phyloP scores from a whole-genome alignment of 2,113 vertebrate species.

The Danio rerio region DNA sequence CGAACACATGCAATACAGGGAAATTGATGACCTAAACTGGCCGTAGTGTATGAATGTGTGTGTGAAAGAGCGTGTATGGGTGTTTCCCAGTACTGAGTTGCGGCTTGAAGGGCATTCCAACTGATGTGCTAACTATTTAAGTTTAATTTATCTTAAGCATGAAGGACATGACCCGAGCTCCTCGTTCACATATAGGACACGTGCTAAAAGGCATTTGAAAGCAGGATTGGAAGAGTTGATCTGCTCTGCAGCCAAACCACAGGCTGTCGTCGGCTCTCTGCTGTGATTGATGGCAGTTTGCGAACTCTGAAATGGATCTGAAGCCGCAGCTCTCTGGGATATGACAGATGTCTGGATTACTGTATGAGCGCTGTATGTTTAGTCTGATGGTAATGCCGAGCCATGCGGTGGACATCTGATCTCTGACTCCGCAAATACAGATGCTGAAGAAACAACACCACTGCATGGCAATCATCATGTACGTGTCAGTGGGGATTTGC shows the following conservation, averaged over 20 bases:
- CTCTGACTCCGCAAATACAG: slow-evolving; percentile 3
- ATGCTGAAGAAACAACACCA: background rate
- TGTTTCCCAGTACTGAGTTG: no score
- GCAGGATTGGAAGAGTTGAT: background rate
- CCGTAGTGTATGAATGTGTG: no score
- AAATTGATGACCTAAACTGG: no score
- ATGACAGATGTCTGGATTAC: slow-evolving; percentile 14
- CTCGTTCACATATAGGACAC: background rate
- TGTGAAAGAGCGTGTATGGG: no score
- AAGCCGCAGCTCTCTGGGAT: slow-evolving; percentile 5
- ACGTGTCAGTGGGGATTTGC: background rate
- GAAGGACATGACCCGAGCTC: background rate
- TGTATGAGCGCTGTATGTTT: background rate
- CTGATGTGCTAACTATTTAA: no score
- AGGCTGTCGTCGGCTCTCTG: slow-evolving; percentile 41
- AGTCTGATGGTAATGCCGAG: background rate
- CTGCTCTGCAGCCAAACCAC: background rate
- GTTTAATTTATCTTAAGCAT: no score
- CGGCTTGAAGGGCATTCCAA: no score
- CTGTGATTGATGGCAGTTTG: slow-evolving; percentile 27
- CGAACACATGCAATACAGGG: no score
- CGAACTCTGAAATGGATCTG: slow-evolving; percentile 28
- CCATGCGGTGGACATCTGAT: slow-evolving; percentile 16
- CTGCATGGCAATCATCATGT: background rate
- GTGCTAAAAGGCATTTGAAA: background rate